Evolutionary conservation across 2,113 vertebrate species (phyloP), one percentile per base, ranked within the genome.

Genomic region (Mesembrinibis cayennensis): DNA sequence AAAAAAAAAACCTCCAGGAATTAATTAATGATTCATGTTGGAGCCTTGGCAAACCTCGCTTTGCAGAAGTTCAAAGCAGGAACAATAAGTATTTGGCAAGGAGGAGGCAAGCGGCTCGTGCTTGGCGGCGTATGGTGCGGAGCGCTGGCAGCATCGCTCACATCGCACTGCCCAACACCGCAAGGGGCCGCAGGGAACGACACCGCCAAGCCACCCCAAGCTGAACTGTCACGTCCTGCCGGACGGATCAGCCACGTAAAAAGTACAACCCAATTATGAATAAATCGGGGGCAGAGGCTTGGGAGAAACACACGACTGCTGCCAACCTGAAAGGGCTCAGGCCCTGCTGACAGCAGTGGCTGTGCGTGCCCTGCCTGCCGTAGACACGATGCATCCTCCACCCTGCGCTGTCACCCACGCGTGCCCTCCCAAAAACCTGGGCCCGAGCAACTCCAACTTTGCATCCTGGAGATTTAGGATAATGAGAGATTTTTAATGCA

Each of bases 11-110:
- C 80, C 92, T 95, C 72, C 87, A 81, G 87, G 95, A 91, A 92
- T 97, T 93, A 94, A 97, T 97, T 93, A 97, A 94, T 95, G 94
- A 97, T 95, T 97, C 96, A 96, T 92, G 70, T 42, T 65, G 59
- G 52, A 91, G 82, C 83, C 78, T 96, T 97, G 96, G 93, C 94
- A 97, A 96, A 91, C 45, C 81, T 77, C 12, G 0, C 89, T 86
- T 53, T 84, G 72, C 87, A 91, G 67, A 95, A 96, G 95, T 95
- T 96, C 94, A 96, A 91, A 93, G 95, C 61, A 82, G 81, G 85
- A 97, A 96, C 96, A 96, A 89, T 83, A 66, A 91, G 92, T 87
- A 74, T 96, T 88, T 97, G 94, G 95, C 85, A 89, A 73, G 71
- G 71, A 88, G 74, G 77, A 89, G 80, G 84, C 81, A 82, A 84